These are phyloP conservation scores for Chionoecetes opilio DNA, from an alignment of 1,140 invertebrate genomes.

Conservation along the genomic window DNA sequence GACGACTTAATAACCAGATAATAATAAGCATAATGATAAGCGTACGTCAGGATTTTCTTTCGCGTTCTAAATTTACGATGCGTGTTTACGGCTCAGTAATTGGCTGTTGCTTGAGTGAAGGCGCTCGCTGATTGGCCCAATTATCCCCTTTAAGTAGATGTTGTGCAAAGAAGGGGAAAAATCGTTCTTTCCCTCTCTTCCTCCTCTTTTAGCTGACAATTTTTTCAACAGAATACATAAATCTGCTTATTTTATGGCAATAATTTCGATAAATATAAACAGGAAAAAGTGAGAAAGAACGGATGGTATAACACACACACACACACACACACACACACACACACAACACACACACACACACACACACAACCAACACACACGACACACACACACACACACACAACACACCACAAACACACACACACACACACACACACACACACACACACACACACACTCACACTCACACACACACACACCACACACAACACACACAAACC, in stretches of 20 bases:
- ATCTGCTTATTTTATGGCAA: neutral
- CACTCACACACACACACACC: constrained; percentile 2
- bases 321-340: neutral
- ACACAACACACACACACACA: constrained; percentile 29
- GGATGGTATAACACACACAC: neutral
- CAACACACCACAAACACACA: neutral
- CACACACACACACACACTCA: constrained; percentile 45
- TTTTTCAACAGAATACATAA: neutral
- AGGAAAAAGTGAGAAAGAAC: neutral
- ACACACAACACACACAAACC: neutral
- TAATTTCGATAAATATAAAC: neutral
- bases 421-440: constrained; percentile 32
- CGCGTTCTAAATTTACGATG: neutral
- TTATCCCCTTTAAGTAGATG: constrained; percentile 23
- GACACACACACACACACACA: constrained; percentile 23
- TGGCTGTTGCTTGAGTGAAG: constrained; percentile 54
- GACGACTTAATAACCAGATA: neutral
- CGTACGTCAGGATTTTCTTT: neutral
- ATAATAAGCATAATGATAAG: neutral
- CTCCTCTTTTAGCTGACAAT: neutral
- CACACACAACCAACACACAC: constrained; percentile 35
- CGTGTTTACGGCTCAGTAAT: constrained; percentile 51
- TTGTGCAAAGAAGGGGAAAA: constrained; percentile 1
- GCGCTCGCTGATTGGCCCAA: constrained; percentile 59
- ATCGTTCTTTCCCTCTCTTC: neutral